Evolutionary conservation across 2,113 vertebrate genomes (phyloP), one percentile per base, ranked within the genome.

Genomic region (Leptocoma aspasia): DNA sequence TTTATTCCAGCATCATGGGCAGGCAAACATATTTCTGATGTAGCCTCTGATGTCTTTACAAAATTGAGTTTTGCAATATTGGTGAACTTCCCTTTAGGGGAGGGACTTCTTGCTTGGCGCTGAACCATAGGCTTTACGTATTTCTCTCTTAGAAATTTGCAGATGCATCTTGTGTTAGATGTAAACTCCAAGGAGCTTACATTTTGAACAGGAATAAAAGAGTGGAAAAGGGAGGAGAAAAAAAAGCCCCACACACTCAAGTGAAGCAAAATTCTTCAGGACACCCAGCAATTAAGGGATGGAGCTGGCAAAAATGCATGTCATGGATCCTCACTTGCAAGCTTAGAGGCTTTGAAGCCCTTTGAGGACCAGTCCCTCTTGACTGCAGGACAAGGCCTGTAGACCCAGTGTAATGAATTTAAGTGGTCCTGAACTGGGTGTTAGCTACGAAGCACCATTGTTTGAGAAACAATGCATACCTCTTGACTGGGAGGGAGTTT

Each of bases 1-100:
- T 37, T 88, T 65, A 27, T 17, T 82, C 15, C 45, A 57, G 3
- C 26, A 71, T n/a, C 44, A 61, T 0, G 0, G 28, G 7, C 7
- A 89, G 66, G 30, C 16, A 94, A 79, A 37, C 0, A 4, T 83
- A 66, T 81, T 86, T 28, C 56, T 27, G 19, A 56, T 33, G 7
- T 49, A 73, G 47, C 8, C 19, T 84, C 26, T 78, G 35, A 65
- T 0, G 1, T 59, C 47, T 68, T 78, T 39, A 78, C 19, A 59
- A 85, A 92, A 72, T 45, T 24, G 28, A 5, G 18, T 61, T 42
- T 86, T 77, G 23, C 12, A 35, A 37, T 57, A 64, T 52, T 2
- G 2, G 53, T 49, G 24, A 77, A 22, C 18, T 75, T 47, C 17
- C 56, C n/a, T 73, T 63, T 47, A 60, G n/a, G 47, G 18, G 4